Base-by-base conservation (phyloP, 2,888 invertebrate genomes). In the Elmis aenea region DNA sequence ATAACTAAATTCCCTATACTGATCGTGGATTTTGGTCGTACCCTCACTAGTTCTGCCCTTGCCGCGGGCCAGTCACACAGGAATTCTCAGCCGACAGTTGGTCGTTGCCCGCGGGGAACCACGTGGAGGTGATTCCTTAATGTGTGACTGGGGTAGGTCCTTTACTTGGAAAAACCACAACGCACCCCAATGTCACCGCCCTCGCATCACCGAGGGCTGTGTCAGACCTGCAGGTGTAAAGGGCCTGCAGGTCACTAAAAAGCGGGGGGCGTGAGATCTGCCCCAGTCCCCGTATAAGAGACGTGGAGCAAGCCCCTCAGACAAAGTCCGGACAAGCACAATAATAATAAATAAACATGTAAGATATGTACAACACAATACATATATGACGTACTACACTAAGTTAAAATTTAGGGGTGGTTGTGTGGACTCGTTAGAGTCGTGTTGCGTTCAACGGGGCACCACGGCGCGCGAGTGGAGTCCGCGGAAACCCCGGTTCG, bases 91-190 rank as follows among this genome's bases (percentile, higher is more conserved):
- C n/a, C n/a, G n/a, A n/a, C n/a, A n/a, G n/a, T n/a, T n/a, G n/a
- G n/a, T n/a, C n/a, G n/a, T n/a, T n/a, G 30, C 33, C 38, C 38
- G 16, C 30, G 35, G 30, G 26, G 30, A 38, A 38, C 42, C 38
- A 14, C 34, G 42, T 21, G 33, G 38, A 42, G 42, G 42, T 21
- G 18, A n/a, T n/a, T n/a, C n/a, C n/a, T n/a, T n/a, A n/a, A n/a
- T n/a, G n/a, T n/a, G 18, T 6, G 5, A 18, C 18, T 6, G 18
- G 18, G 6, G 1, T 16, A 28, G 18, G 21, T 18, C 27, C n/a
- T n/a, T n/a, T n/a, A n/a, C n/a, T n/a, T 16, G 11, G 16, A 9
- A 4, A 4, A 3, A 3, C 10, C 13, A 20, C 15, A 8, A n/a
- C 13, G 10, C 9, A n/a, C 13, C 13, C 5, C 11, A 5, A 13